Base-by-base conservation (phyloP, 2,888 invertebrate genomes). In the Drosophila rellima region DNA sequence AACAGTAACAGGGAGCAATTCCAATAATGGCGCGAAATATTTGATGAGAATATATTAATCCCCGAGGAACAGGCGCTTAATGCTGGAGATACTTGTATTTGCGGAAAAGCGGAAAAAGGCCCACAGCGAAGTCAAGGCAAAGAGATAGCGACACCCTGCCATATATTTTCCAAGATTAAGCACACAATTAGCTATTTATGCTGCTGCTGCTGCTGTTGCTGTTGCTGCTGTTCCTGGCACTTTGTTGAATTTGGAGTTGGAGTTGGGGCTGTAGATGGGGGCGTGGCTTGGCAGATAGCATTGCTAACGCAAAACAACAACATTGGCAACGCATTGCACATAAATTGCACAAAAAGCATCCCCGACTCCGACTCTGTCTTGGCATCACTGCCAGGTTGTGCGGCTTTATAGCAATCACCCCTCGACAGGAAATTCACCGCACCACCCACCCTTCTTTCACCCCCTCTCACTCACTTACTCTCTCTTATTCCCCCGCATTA, bases 21-120 rank as follows among this genome's bases (percentile, higher is more conserved):
- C 81, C 88, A 84, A 85, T 87, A 88, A 88, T 88, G 85, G 85
- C 74, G 89, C 80, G 83, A 89, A 88, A 84, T 82, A 87, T 83
- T 85, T 89, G 78, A 89, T 90, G 89, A 82, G 87, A 88, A 88
- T 90, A 79, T 80, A 88, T 89, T 85, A 82, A 78, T 90, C 88
- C 84, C 90, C 56, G 37, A 74, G 75, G 83, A 85, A 64, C 60
- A 31, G 45, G 56, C 56, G 54, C 26, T 63, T 64, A 77, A 59
- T 68, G 61, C 66, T 57, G 65, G 33, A 57, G 66, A 74, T 35
- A n/a, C 35, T 35, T 7, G n/a, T 80, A 78, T 78, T 84, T 69
- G 82, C 84, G 45, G 54, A 79, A 80, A 54, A 72, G 47, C 64
- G 40, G 51, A 44, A 60, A 3, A 42, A 52, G 42, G 45, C 45